Percentiles rank a stretch among this genome's conserved stretches.
Conservation (phyloP, 2,888 invertebrate species). For the Nebria salina region DNA sequence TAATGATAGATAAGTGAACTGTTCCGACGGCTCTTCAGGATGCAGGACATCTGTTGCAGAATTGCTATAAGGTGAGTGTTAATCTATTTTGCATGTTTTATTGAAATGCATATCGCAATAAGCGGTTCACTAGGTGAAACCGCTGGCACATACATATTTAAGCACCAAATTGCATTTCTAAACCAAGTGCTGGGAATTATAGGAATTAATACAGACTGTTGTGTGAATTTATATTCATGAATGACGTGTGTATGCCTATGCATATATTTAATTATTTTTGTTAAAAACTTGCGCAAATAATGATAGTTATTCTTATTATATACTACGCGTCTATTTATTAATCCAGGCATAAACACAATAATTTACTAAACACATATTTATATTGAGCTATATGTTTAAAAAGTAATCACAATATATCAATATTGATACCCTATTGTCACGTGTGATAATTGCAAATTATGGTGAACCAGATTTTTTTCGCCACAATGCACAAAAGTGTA, state of each 20-base stretch:
- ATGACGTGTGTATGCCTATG: background rate
- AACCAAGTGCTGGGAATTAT: background rate
- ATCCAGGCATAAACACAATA: too few species aligned
- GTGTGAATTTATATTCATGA: background rate
- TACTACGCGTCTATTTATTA: too few species aligned
- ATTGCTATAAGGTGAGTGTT: background rate
- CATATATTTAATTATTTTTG: too few species aligned
- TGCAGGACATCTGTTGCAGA: background rate
- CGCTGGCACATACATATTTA: slow-evolving; percentile 32
- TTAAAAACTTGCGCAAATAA: too few species aligned
- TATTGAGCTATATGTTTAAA: background rate
- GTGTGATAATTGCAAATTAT: slow-evolving; percentile 17
- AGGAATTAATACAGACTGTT: background rate
- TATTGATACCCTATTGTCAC: background rate
- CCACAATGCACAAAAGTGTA: slow-evolving; percentile 16
- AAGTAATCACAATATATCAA: background rate
- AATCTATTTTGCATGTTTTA: slow-evolving; percentile 16
- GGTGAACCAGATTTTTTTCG: slow-evolving; percentile 17
- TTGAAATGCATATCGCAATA: slow-evolving; percentile 24
- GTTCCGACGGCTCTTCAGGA: too few species aligned
- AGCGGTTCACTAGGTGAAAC: slow-evolving; percentile 28
- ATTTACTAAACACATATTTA: too few species aligned
- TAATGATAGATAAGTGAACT: too few species aligned
- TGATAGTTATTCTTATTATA: too few species aligned
- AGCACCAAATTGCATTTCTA: slow-evolving; percentile 27